phyloP scores from a whole-genome alignment of 2,113 vertebrate species.

The Rhinopithecus roxellana region DNA sequence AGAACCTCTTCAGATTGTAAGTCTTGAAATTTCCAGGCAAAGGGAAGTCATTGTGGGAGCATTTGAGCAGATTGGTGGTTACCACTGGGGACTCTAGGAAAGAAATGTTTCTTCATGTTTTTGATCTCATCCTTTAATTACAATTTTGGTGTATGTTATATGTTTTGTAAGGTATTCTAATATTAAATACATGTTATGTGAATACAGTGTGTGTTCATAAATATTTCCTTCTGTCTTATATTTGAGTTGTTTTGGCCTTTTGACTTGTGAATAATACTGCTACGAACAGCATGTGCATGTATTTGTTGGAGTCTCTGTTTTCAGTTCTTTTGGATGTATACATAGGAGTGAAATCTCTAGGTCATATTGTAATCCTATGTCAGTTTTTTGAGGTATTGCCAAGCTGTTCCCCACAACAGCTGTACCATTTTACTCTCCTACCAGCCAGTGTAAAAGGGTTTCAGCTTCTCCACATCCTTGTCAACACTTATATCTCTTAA shows the following conservation, averaged over 20 bases:
- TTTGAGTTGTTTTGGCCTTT: neutral
- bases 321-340: neutral
- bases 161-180: neutral
- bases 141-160: neutral
- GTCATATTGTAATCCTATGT: neutral
- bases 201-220: neutral
- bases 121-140: neutral
- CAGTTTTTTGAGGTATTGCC: neutral
- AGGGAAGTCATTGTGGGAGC: neutral
- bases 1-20: neutral
- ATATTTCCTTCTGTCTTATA: neutral
- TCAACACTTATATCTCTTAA: neutral
- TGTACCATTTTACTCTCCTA: neutral
- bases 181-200: neutral
- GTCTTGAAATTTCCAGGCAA: neutral
- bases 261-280: neutral
- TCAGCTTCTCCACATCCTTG: neutral
- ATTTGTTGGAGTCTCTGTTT: neutral
- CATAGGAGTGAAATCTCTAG: neutral
- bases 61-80: neutral
- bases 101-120: neutral
- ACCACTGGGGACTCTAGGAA: neutral
- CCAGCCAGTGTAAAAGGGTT: neutral
- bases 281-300: accelerated
- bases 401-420: neutral